phyloP scores from a whole-genome alignment of 2,888 invertebrate species.

The Acrocyrtus sp. region DNA sequence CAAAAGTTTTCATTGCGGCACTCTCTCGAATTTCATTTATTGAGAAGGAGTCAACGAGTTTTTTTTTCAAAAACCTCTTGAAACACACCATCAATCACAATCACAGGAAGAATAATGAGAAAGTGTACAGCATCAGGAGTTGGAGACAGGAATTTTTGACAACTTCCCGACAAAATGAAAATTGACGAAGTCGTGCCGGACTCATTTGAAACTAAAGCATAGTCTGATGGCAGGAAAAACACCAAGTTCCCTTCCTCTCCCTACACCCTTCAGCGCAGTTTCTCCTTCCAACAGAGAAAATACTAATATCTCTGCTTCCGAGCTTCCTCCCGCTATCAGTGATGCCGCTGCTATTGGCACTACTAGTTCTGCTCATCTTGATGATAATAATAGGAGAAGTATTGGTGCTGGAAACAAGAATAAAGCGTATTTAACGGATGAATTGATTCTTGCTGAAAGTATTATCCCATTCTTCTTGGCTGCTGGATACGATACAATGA shows the following conservation, averaged over 20 bases:
- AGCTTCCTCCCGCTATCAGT: no score
- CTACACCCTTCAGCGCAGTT: no score
- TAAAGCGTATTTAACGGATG: conserved; percentile 47
- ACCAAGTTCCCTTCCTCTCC: no score
- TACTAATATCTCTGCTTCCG: no score
- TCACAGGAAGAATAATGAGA: conserved; percentile 43
- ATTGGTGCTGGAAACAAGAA: conserved; percentile 19
- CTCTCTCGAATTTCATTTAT: conserved; percentile 43
- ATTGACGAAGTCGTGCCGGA: conserved; percentile 35
- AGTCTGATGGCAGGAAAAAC: conserved; percentile 24
- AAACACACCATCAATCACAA: conserved; percentile 41
- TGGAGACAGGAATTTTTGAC: conserved; percentile 43
- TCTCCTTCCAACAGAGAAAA: no score
- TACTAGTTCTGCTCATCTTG: no score
- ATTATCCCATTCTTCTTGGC: conserved; percentile 29
- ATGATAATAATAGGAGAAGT: conserved; percentile 22
- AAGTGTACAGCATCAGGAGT: conserved; percentile 18
- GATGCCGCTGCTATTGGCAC: no score
- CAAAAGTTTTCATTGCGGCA: conserved; percentile 29
- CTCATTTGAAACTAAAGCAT: conserved; percentile 32
- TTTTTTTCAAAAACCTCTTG: conserved; percentile 37
- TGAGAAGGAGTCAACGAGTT: conserved; percentile 38
- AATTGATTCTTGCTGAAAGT: conserved; percentile 43
- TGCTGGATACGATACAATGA: conserved; percentile 33
- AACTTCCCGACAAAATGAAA: conserved; percentile 48